A percentile compares a stretch with the other conserved stretches of the same genome.
These are phyloP conservation scores for Urocitellus parryii DNA, from an alignment of 2,113 vertebrate species.

Conservation along the genomic window DNA sequence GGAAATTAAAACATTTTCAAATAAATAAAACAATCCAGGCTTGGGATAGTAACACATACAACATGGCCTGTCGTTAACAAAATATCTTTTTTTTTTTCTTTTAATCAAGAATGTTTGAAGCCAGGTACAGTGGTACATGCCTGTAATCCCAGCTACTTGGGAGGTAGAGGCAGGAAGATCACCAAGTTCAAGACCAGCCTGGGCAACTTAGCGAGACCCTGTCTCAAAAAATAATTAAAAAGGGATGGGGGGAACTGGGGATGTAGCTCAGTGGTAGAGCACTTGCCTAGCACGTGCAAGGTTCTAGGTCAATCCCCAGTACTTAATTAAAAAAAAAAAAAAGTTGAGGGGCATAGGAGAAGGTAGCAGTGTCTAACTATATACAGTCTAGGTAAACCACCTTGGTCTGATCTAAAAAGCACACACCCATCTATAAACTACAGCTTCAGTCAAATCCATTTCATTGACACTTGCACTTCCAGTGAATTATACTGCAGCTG, in stretches of 20 bases:
- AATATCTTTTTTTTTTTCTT: conserved; percentile 45
- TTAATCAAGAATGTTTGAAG: background rate
- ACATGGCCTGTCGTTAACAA: conserved; percentile 79
- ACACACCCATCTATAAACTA: background rate
- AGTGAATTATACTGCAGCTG: background rate
- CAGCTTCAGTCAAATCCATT: background rate
- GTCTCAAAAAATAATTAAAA: background rate
- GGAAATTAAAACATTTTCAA: conserved; percentile 67
- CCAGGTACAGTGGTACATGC: background rate
- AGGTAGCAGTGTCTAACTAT: background rate
- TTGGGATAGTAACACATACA: conserved; percentile 54
- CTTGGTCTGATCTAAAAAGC: background rate
- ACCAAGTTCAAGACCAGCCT: background rate
- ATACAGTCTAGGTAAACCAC: conserved; percentile 33
- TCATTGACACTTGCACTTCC: background rate
- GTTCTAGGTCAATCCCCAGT: background rate
- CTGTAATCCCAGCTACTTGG: background rate
- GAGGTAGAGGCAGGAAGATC: background rate
- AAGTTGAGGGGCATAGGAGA: background rate
- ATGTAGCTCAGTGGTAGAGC: background rate
- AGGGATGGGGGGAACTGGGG: no score
- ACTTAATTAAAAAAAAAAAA: background rate
- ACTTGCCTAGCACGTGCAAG: background rate
- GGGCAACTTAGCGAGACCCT: background rate
- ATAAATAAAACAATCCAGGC: conserved; percentile 83